Evolutionary conservation across 2,888 invertebrate genomes (phyloP).

Genomic region (Acrobasis consociella): DNA sequence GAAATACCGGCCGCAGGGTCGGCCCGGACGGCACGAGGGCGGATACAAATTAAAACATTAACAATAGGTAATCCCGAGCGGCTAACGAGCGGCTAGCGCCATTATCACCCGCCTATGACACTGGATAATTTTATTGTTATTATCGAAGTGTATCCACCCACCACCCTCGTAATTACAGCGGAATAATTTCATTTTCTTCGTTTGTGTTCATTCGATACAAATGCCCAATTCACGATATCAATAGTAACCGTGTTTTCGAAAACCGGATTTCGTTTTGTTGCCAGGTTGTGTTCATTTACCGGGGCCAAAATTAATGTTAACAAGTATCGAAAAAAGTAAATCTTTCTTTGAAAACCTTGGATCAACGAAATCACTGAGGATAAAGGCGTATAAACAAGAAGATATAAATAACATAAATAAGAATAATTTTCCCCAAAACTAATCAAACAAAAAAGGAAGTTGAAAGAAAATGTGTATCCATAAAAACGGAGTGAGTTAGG

Average conservation of each 20-base stretch:
- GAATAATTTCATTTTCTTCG: constrained; percentile 41
- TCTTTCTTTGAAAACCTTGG: not conserved
- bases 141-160: constrained; percentile 55
- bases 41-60: constrained; percentile 78
- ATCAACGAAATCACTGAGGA: not conserved
- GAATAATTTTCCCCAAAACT: constrained; percentile 37
- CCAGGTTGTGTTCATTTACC: no score
- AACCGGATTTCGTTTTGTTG: not conserved
- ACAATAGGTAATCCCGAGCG: constrained; percentile 75
- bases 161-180: constrained; percentile 54
- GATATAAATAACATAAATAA: constrained; percentile 31
- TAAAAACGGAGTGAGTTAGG: constrained; percentile 66
- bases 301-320: no score
- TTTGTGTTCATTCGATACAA: constrained; percentile 20
- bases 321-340: not conserved
- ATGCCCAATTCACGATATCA: constrained; percentile 1
- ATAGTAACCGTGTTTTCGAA: constrained; percentile 19
- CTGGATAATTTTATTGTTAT: constrained; percentile 73
- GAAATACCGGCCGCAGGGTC: constrained; percentile 30
- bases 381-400: not conserved
- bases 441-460: constrained; percentile 50
- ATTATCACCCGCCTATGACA: constrained; percentile 71
- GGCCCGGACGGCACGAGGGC: constrained; percentile 43
- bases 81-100: constrained; percentile 71
- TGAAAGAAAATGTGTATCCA: constrained; percentile 59